These are phyloP conservation scores for Gymnarchus niloticus DNA, from an alignment of 2,113 vertebrate species.

Conservation along the genomic window DNA sequence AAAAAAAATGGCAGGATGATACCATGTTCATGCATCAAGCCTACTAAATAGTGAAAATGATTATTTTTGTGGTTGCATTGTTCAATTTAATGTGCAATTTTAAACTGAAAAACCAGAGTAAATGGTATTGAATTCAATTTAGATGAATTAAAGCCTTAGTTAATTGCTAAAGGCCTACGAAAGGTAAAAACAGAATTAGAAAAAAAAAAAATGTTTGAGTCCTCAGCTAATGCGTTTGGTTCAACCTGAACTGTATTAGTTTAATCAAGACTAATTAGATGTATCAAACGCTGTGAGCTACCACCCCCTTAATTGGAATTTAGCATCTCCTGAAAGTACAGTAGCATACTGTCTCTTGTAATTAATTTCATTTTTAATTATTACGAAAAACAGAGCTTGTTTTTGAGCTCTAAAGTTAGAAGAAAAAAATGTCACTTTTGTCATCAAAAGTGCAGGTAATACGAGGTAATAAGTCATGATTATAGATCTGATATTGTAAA, in stretches of 20 bases:
- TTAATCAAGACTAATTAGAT: neutral
- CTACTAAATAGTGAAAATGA: neutral
- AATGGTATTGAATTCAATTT: neutral
- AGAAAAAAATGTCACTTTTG: neutral
- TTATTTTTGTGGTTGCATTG: neutral
- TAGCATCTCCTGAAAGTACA: neutral
- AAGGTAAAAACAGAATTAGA: neutral
- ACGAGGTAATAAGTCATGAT: neutral
- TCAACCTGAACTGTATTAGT: neutral
- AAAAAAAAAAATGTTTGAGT: neutral
- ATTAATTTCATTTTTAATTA: neutral
- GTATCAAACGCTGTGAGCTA: neutral
- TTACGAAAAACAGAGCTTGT: neutral
- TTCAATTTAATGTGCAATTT: neutral
- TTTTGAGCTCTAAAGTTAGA: neutral
- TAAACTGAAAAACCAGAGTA: neutral
- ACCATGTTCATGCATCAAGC: neutral
- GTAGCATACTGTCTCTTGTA: neutral
- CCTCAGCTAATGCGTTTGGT: neutral
- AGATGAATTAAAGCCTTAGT: neutral
- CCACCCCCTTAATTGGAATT: neutral
- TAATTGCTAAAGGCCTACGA: neutral
- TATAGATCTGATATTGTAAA: neutral
- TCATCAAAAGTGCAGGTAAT: neutral
- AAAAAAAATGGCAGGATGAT: neutral